phyloP scores from a whole-genome alignment of 35 echinoderm and acorn worm genomes.

The Ophioderma brevispina region DNA sequence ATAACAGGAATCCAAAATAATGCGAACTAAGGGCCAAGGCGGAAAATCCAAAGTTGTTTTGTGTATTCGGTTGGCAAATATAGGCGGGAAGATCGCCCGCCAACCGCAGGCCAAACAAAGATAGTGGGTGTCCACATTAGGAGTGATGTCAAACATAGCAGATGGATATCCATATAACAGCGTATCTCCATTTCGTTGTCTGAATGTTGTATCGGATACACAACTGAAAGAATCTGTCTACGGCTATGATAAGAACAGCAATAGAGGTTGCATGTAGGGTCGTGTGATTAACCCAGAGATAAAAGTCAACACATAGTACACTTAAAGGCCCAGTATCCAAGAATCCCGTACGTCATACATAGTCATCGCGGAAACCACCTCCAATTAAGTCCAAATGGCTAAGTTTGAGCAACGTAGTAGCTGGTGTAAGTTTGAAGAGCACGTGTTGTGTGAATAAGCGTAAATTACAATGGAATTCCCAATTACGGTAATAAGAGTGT shows the following conservation, averaged over 20 bases:
- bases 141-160: constrained; percentile 30
- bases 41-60: neutral
- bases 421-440: constrained; percentile 5
- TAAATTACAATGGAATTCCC: constrained; percentile 20
- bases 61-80: constrained; percentile 34
- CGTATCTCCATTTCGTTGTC: constrained; percentile 7
- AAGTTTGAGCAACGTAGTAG: constrained; percentile 8
- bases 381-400: constrained; percentile 5
- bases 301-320: neutral
- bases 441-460: neutral
- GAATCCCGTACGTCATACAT: neutral
- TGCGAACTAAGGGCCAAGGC: neutral
- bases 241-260: neutral
- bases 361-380: neutral
- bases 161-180: neutral
- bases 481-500: constrained; percentile 21
- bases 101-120: constrained; percentile 13
- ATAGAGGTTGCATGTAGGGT: neutral
- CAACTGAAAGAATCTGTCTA: neutral
- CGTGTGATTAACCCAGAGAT: neutral
- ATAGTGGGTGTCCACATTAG: constrained; percentile 8
- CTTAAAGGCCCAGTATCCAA: constrained; percentile 22
- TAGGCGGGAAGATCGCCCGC: neutral
- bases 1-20: neutral
- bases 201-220: neutral